Evolutionary conservation across 1,140 invertebrate species (phyloP).

Genomic region (Sitodiplosis mosellana): DNA sequence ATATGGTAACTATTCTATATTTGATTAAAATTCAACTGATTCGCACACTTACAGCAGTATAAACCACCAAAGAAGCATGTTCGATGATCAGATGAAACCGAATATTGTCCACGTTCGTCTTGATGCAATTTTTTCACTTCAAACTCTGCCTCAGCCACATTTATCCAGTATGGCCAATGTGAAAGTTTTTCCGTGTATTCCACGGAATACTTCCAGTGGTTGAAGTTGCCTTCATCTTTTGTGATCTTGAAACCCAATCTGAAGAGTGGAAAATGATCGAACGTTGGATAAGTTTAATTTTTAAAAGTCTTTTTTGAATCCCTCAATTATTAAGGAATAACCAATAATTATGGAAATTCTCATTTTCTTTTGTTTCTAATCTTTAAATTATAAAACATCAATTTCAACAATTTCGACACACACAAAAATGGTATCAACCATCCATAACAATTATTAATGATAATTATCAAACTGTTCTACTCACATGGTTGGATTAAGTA

Average conservation of each 20-base stretch:
- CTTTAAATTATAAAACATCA: too few species aligned
- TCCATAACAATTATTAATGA: too few species aligned
- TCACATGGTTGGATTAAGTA: constrained; percentile 54
- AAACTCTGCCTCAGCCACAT: constrained; percentile 35
- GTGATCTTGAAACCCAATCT: constrained; percentile 41
- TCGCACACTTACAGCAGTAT: constrained; percentile 44
- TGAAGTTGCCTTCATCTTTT: constrained; percentile 40
- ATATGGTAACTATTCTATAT: too few species aligned
- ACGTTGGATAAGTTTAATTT: too few species aligned
- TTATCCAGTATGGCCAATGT: constrained; percentile 38
- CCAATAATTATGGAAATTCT: too few species aligned
- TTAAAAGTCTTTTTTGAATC: too few species aligned
- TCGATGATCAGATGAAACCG: constrained; percentile 38
- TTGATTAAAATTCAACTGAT: too few species aligned
- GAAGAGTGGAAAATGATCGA: constrained; percentile 10
- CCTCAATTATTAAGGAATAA: too few species aligned
- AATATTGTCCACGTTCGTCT: constrained; percentile 23
- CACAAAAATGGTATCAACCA: too few species aligned
- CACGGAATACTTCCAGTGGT: constrained; percentile 49
- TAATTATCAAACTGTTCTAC: too few species aligned
- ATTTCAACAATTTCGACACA: too few species aligned
- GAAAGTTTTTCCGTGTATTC: constrained; percentile 43
- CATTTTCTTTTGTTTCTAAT: too few species aligned
- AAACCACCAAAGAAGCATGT: constrained; percentile 39
- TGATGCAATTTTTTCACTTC: constrained; percentile 29